Evolutionary conservation across 2,797 vertebrate species (phyloP).

Genomic region (Serranus cabrilla): DNA sequence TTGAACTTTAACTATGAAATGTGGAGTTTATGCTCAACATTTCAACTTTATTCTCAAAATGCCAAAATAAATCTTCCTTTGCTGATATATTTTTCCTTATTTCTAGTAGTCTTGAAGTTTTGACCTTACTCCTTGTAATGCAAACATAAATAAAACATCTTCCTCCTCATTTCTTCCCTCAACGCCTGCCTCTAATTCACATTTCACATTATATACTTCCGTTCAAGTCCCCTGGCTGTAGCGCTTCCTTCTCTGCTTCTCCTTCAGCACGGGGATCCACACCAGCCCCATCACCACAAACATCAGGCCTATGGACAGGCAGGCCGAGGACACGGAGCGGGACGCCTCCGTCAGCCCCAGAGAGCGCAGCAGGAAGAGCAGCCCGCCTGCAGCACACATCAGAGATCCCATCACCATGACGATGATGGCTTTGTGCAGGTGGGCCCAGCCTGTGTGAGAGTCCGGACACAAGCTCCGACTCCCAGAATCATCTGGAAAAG

Average conservation of each 20-base stretch:
- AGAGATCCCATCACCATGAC: conserved; percentile 70
- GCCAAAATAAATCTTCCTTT: no score
- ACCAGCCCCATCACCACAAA: conserved; percentile 79
- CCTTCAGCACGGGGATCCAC: conserved; percentile 79
- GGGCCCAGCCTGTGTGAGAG: conserved; percentile 49
- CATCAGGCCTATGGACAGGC: conserved; percentile 78
- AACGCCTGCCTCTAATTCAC: no score
- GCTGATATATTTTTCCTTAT: no score
- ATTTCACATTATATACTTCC: neutral
- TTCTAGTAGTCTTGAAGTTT: no score
- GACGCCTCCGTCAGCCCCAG: conserved; percentile 26
- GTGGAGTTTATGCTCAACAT: no score
- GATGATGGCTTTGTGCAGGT: conserved; percentile 81
- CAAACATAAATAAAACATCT: no score
- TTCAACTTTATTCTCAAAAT: no score
- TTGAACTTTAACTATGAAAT: no score
- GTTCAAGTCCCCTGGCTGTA: conserved; percentile 17
- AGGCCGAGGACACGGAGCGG: conserved; percentile 67
- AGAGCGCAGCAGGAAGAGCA: conserved; percentile 72
- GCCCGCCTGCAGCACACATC: conserved; percentile 52
- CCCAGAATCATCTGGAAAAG: conserved; percentile 30
- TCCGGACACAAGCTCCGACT: conserved; percentile 46
- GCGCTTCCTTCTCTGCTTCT: conserved; percentile 63
- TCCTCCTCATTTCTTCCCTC: no score
- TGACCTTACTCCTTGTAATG: no score